Conservation (phyloP, 2,113 vertebrate species). For the Numenius arquata region DNA sequence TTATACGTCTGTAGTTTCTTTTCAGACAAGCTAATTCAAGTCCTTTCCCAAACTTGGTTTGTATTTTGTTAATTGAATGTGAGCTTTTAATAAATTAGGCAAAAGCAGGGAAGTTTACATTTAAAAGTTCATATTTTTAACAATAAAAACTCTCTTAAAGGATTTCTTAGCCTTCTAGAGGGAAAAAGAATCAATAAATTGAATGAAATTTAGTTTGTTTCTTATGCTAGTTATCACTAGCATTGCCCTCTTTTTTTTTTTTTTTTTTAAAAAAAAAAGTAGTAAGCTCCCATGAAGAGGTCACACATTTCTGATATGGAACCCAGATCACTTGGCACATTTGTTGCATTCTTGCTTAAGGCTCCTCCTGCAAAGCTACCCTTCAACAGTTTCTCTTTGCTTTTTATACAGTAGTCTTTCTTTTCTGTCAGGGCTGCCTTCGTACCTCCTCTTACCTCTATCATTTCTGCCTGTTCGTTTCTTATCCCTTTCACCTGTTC, state of each 20-base stretch:
- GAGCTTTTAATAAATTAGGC: not conserved
- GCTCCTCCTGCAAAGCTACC: not conserved
- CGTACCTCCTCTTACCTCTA: not conserved
- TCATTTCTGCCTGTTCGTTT: not conserved
- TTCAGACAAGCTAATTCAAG: conserved; percentile 21
- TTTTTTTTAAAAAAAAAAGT: not conserved
- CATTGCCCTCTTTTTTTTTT: not conserved
- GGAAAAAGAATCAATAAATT: not conserved
- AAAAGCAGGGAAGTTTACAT: not conserved
- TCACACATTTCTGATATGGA: not conserved
- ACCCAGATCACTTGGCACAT: not conserved
- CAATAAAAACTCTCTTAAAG: not conserved
- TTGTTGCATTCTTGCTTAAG: not conserved
- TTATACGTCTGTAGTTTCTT: conserved; percentile 26
- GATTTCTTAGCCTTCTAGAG: not conserved
- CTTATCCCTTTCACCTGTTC: not conserved
- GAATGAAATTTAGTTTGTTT: not conserved
- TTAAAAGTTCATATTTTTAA: not conserved
- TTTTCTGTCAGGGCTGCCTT: not conserved
- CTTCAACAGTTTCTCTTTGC: not conserved
- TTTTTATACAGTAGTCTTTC: not conserved
- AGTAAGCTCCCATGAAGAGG: not conserved
- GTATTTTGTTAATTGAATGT: conserved; percentile 27
- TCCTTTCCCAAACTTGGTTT: conserved; percentile 6
- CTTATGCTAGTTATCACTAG: not conserved